These are phyloP conservation scores for Drosophila tsacasi DNA, from an alignment of 1,140 invertebrate genomes.

Conservation along the genomic window DNA sequence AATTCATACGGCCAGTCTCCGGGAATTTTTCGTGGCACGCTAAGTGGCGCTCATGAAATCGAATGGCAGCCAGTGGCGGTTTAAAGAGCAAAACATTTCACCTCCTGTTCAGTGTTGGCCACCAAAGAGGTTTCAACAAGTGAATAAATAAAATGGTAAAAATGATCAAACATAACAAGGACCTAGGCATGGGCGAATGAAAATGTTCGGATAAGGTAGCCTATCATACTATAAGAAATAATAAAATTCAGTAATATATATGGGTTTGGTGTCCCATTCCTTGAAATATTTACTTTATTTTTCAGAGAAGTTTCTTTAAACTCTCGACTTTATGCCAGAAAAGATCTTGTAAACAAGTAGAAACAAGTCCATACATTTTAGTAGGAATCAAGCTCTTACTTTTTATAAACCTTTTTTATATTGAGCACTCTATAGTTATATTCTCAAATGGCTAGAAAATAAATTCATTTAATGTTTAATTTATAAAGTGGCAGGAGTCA, in stretches of 20 bases:
- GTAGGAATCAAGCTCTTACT: too few species aligned
- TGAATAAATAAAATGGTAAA: not conserved
- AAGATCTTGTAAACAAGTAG: too few species aligned
- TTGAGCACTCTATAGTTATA: too few species aligned
- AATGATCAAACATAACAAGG: not conserved
- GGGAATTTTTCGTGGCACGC: slow-evolving; percentile 53
- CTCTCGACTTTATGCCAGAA: too few species aligned
- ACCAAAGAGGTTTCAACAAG: slow-evolving; percentile 6
- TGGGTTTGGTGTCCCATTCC: too few species aligned
- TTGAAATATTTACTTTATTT: too few species aligned
- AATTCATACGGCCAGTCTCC: slow-evolving; percentile 62
- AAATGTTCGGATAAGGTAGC: not conserved
- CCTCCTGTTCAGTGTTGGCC: slow-evolving; percentile 10
- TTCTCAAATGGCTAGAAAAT: too few species aligned
- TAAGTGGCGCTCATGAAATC: slow-evolving; percentile 80
- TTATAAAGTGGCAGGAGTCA: too few species aligned
- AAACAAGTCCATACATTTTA: too few species aligned
- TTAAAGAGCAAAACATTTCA: slow-evolving; percentile 80
- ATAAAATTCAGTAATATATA: not conserved
- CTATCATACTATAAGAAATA: not conserved
- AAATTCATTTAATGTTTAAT: too few species aligned
- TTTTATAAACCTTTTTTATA: too few species aligned
- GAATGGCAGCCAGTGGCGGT: slow-evolving; percentile 61
- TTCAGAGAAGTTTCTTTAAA: too few species aligned
- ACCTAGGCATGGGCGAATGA: not conserved